Evolutionary conservation across 2,888 invertebrate genomes (phyloP).

Genomic region (Patella ulyssiponensis): DNA sequence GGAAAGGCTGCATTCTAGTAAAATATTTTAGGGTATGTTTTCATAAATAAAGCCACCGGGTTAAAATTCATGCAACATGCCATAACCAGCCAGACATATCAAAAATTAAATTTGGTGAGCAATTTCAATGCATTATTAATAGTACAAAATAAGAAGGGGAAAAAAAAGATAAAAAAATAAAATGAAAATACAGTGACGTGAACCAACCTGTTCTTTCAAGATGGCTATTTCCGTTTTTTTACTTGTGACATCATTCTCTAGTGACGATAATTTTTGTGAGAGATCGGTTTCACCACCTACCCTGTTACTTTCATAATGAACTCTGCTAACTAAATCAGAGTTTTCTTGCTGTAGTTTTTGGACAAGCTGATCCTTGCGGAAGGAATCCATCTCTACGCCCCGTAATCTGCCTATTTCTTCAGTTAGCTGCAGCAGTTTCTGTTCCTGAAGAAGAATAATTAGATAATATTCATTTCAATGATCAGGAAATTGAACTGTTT

Average conservation of each 20-base stretch:
- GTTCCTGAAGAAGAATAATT: constrained; percentile 64
- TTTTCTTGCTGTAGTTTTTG: constrained; percentile 60
- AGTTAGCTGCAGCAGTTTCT: constrained; percentile 58
- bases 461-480: too few species aligned
- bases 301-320: constrained; percentile 20
- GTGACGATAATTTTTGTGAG: constrained; percentile 54
- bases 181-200: background rate
- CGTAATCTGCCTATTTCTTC: constrained; percentile 63
- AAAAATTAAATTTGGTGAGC: too few species aligned
- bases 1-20: too few species aligned
- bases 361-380: constrained; percentile 63
- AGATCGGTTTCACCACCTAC: constrained; percentile 54
- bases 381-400: constrained; percentile 58
- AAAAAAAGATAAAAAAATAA: background rate
- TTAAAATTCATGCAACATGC: too few species aligned
- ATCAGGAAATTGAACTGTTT: too few species aligned
- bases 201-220: constrained; percentile 64
- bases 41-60: too few species aligned
- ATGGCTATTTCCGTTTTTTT: constrained; percentile 62
- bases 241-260: constrained; percentile 64
- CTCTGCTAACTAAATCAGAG: constrained; percentile 44
- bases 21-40: too few species aligned
- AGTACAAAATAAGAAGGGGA: too few species aligned
- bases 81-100: too few species aligned
- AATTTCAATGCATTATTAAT: too few species aligned